Conservation (phyloP, 2,113 vertebrate genomes). For the Podiceps cristatus region DNA sequence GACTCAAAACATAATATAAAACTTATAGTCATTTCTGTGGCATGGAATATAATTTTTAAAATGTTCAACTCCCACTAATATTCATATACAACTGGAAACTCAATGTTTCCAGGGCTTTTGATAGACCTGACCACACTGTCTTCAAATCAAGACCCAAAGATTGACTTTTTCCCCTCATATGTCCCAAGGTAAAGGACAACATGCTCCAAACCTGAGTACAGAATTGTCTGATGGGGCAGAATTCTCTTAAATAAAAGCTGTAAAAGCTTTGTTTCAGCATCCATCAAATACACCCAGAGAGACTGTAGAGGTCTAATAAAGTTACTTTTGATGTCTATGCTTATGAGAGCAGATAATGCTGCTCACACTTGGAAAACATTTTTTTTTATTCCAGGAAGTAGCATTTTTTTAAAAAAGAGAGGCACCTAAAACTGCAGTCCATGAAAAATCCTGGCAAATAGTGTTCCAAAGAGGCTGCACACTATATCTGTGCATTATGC, state of each 20-base stretch:
- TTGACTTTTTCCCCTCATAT: background rate
- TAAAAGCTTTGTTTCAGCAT: background rate
- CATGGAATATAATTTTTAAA: background rate
- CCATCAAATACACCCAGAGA: background rate
- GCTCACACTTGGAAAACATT: background rate
- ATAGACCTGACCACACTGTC: background rate
- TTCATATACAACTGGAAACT: background rate
- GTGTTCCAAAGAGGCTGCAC: background rate
- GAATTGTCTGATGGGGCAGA: background rate
- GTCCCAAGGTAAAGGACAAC: background rate
- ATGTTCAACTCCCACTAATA: background rate
- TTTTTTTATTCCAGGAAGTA: background rate
- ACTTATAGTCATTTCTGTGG: background rate
- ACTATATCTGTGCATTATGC: background rate
- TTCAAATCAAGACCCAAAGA: background rate
- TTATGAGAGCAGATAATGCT: background rate
- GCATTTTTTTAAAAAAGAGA: background rate
- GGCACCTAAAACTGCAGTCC: background rate
- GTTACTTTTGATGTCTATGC: background rate
- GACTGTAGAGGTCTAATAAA: background rate
- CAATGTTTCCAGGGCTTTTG: background rate
- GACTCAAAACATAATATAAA: background rate
- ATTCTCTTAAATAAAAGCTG: background rate
- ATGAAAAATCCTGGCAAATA: background rate
- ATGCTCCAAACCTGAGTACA: background rate